Conservation (phyloP, 2,888 invertebrate genomes). For the Strigamia crassipes region DNA sequence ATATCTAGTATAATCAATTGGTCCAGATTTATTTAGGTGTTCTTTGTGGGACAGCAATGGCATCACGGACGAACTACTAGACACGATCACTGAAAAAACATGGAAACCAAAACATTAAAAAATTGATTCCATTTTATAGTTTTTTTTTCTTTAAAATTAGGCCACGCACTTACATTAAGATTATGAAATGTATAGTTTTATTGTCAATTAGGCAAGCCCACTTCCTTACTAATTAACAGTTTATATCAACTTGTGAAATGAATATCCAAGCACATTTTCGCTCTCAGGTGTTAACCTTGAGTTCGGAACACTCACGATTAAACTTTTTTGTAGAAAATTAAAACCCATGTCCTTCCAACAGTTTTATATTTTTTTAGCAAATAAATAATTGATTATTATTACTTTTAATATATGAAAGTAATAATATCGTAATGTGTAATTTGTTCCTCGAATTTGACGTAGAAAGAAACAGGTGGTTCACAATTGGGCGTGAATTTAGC, state of each 20-base stretch:
- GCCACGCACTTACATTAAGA: background rate
- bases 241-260: background rate
- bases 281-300: slow-evolving; percentile 19
- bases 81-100: slow-evolving; percentile 41
- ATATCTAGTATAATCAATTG: slow-evolving; percentile 85
- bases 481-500: slow-evolving; percentile 24
- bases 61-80: slow-evolving; percentile 29
- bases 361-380: background rate
- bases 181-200: background rate
- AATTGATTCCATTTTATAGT: background rate
- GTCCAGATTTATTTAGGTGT: slow-evolving; percentile 53
- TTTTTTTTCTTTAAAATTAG: background rate
- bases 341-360: background rate
- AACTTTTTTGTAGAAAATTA: background rate
- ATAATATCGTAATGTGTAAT: slow-evolving; percentile 2
- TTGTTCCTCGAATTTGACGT: background rate
- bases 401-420: background rate
- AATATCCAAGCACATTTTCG: background rate
- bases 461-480: slow-evolving; percentile 38
- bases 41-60: slow-evolving; percentile 45
- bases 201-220: background rate
- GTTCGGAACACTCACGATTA: background rate
- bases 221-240: background rate
- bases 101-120: background rate
- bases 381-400: slow-evolving; percentile 35